These are phyloP conservation scores for Torymus texanus DNA, from an alignment of 2,888 invertebrate species.

Conservation along the genomic window DNA sequence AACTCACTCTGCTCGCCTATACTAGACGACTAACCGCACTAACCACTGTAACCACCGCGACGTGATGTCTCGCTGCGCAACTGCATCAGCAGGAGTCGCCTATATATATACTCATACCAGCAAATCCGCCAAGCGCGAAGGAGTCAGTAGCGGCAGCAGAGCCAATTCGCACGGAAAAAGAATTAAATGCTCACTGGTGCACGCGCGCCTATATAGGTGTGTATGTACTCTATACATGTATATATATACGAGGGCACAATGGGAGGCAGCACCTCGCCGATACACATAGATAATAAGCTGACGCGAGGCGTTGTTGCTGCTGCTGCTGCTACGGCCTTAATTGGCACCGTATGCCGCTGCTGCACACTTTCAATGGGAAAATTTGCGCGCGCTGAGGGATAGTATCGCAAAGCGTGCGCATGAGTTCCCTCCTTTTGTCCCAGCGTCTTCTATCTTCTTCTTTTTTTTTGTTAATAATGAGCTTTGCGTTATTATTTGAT, in stretches of 20 bases:
- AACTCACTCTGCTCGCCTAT: too few relatives aligned
- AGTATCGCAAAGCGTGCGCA: neutral
- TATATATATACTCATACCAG: slow-evolving; percentile 6
- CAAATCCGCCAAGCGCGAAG: slow-evolving; percentile 43
- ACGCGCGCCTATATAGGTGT: neutral
- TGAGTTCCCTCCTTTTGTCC: neutral
- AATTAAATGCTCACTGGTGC: slow-evolving; percentile 9
- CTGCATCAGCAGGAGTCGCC: neutral
- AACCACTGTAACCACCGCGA: neutral
- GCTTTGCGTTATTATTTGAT: slow-evolving; percentile 44
- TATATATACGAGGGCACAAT: slow-evolving; percentile 3
- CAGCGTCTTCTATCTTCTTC: neutral
- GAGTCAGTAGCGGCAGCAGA: neutral
- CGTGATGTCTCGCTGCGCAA: neutral
- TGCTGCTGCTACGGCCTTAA: slow-evolving; percentile 42
- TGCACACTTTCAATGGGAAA: slow-evolving; percentile 31
- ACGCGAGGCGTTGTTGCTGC: slow-evolving; percentile 8
- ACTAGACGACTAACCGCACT: too few relatives aligned
- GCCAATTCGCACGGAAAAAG: slow-evolving; percentile 27
- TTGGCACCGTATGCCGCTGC: slow-evolving; percentile 19
- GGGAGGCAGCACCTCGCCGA: neutral
- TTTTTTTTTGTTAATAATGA: slow-evolving; percentile 18
- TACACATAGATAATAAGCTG: slow-evolving; percentile 26
- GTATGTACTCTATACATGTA: neutral
- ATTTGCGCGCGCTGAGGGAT: slow-evolving; percentile 8